These are phyloP conservation scores for Chondrosia reniformis DNA, from an alignment of 37 sponge, comb jelly and placozoan genomes.

Conservation along the genomic window DNA sequence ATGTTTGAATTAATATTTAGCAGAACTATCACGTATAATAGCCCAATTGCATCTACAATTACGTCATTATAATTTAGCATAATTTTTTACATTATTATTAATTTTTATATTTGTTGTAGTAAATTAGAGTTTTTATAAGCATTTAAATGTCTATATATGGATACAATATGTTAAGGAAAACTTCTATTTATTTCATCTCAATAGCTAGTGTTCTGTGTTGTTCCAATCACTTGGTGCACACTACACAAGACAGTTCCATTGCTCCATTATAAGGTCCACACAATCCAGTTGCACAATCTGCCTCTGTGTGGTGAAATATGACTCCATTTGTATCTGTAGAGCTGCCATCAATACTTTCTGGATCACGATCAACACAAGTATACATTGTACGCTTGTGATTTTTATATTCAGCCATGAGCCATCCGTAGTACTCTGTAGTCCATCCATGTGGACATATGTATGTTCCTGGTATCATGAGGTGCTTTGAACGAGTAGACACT, in stretches of 20 bases:
- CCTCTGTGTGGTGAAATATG: constrained; percentile 35
- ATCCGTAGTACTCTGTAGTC: constrained; percentile 52
- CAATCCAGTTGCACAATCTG: constrained; percentile 25
- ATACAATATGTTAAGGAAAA: too few species aligned
- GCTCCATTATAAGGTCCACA: constrained; percentile 38
- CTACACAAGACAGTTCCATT: constrained; percentile 53
- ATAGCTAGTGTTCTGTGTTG: too few species aligned
- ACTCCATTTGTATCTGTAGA: constrained; percentile 15
- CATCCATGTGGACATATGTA: constrained; percentile 26
- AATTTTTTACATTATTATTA: too few species aligned
- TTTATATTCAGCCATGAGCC: constrained; percentile 38
- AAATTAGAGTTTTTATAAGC: too few species aligned
- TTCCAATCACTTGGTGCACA: constrained; percentile 50
- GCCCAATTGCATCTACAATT: too few species aligned
- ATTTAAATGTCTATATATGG: too few species aligned
- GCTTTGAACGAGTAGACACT: constrained; percentile 12
- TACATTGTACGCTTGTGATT: not conserved
- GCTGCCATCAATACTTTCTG: constrained; percentile 19
- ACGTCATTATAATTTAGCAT: too few species aligned
- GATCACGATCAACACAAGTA: constrained; percentile 48
- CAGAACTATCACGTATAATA: too few species aligned
- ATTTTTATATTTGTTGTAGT: too few species aligned
- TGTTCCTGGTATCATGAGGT: constrained; percentile 50
- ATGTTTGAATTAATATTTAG: too few species aligned
- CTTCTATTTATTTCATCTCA: too few species aligned